A percentile compares a stretch with the other conserved stretches of the same genome.
These are phyloP conservation scores for Myotis daubentonii DNA, from an alignment of 2,797 vertebrate genomes.

Conservation along the genomic window DNA sequence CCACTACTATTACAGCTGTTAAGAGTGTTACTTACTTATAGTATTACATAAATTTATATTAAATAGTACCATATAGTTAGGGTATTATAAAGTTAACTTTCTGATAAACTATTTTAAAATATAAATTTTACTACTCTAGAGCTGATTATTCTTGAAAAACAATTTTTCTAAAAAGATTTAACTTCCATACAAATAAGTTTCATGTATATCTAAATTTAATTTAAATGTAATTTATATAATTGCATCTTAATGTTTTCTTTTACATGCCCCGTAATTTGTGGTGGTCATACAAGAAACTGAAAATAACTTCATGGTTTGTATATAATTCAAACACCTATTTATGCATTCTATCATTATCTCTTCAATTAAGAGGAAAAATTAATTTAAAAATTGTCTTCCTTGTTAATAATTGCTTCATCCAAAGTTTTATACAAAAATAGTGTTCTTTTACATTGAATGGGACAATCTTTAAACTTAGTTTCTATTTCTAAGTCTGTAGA, in stretches of 20 bases:
- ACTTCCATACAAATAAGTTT: background rate
- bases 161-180: constrained; percentile 47
- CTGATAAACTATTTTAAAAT: constrained; percentile 18
- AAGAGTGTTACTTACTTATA: background rate
- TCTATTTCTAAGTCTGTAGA: background rate
- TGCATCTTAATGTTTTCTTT: constrained; percentile 34
- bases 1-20: background rate
- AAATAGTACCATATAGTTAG: background rate
- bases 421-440: constrained; percentile 25
- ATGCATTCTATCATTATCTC: background rate
- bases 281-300: background rate
- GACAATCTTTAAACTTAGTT: background rate
- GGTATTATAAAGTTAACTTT: background rate
- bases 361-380: background rate
- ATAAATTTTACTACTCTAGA: constrained; percentile 50
- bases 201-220: constrained; percentile 30
- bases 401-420: constrained; percentile 2
- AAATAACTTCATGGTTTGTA: background rate
- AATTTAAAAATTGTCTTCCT: background rate
- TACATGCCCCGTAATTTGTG: background rate
- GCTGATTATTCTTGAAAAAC: background rate
- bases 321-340: background rate
- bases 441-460: constrained; percentile 2
- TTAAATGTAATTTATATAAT: constrained; percentile 46
- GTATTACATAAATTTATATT: background rate